These are phyloP conservation scores for Lepeophtheirus salmonis DNA, from an alignment of 1,140 invertebrate species.

Conservation along the genomic window DNA sequence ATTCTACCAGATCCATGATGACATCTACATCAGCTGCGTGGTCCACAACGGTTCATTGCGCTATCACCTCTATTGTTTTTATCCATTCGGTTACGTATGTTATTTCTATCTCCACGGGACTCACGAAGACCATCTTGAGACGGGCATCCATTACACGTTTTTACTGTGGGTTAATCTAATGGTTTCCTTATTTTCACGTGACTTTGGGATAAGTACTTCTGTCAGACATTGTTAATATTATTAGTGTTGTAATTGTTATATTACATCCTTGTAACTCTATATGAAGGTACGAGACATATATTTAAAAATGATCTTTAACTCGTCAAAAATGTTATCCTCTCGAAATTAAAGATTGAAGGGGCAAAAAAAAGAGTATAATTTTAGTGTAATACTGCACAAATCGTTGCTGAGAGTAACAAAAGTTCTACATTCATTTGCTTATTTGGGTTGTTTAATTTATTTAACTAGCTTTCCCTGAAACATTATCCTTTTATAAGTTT, in stretches of 20 bases:
- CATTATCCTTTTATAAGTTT: too few relatives aligned
- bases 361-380: too few relatives aligned
- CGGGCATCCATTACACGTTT: constrained; percentile 22
- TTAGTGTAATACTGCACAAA: too few relatives aligned
- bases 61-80: constrained; percentile 21
- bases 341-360: too few relatives aligned
- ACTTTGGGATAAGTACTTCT: constrained; percentile 19
- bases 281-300: neutral
- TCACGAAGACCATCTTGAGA: constrained; percentile 26
- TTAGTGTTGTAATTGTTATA: constrained; percentile 70
- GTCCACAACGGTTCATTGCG: constrained; percentile 23
- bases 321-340: too few relatives aligned
- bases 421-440: too few relatives aligned
- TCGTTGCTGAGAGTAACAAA: too few relatives aligned
- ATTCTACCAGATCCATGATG: constrained; percentile 29
- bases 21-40: constrained; percentile 27
- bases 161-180: constrained; percentile 26
- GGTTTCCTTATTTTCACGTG: constrained; percentile 11
- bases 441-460: too few relatives aligned
- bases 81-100: constrained; percentile 42
- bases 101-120: constrained; percentile 47
- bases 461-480: too few relatives aligned
- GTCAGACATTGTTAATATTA: constrained; percentile 23
- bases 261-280: constrained; percentile 43
- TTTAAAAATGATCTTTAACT: neutral